Percentiles rank a stretch among this genome's conserved stretches.
Evolutionary conservation across 2,888 invertebrate genomes (phyloP).

Genomic region (Hololepta plana): DNA sequence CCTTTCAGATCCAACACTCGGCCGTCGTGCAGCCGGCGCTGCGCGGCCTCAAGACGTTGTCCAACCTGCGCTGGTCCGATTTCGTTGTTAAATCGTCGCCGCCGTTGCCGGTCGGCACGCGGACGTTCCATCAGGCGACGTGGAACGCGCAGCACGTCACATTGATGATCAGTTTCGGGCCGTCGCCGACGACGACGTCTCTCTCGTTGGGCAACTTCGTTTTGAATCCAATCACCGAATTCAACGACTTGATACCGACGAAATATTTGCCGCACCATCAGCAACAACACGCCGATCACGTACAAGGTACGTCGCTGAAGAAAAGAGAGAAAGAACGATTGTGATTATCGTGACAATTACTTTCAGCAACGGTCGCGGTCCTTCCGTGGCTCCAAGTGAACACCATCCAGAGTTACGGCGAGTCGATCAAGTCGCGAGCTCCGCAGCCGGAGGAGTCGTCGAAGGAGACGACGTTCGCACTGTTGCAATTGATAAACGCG

Average conservation of each 20-base stretch:
- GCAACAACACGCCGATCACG: slow-evolving; percentile 34
- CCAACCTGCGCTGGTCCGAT: slow-evolving; percentile 57
- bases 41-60: slow-evolving; percentile 50
- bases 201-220: slow-evolving; percentile 40
- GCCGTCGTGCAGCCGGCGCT: slow-evolving; percentile 47
- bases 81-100: slow-evolving; percentile 38
- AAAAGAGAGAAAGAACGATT: slow-evolving; percentile 6
- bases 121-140: slow-evolving; percentile 57
- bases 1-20: slow-evolving; percentile 45
- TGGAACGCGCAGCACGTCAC: slow-evolving; percentile 59
- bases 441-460: slow-evolving; percentile 25
- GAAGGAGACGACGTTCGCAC: slow-evolving; percentile 55
- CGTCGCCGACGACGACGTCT: slow-evolving; percentile 28
- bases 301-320: slow-evolving; percentile 39
- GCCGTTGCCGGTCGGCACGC: slow-evolving; percentile 48
- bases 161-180: slow-evolving; percentile 45
- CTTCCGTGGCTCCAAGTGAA: slow-evolving; percentile 56
- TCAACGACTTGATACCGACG: slow-evolving; percentile 57
- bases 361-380: slow-evolving; percentile 56
- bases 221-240: slow-evolving; percentile 59
- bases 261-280: slow-evolving; percentile 35
- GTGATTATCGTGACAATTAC: slow-evolving; percentile 5
- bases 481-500: slow-evolving; percentile 65
- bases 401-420: slow-evolving; percentile 53
- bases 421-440: slow-evolving; percentile 35